Conservation (phyloP, 2,797 vertebrate genomes). For the Galago senegalensis region DNA sequence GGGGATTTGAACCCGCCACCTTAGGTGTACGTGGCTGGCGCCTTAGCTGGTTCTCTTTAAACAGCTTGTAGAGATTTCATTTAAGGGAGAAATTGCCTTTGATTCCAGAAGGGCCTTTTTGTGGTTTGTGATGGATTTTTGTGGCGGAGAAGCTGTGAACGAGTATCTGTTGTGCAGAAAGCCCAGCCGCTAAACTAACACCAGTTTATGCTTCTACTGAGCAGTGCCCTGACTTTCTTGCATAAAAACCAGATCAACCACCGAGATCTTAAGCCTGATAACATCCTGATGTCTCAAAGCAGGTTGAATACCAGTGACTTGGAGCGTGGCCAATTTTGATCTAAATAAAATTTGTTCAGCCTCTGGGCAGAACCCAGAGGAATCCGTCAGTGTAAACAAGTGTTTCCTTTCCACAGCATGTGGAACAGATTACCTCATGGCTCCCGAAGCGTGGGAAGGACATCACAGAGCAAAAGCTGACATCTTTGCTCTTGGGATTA, state of each 20-base stretch:
- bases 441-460: slow-evolving; percentile 98
- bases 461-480: slow-evolving; percentile 99
- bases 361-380: slow-evolving; percentile 94
- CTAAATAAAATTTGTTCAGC: slow-evolving; percentile 97
- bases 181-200: slow-evolving; percentile 97
- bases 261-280: slow-evolving; percentile 98
- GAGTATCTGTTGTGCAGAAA: slow-evolving; percentile 97
- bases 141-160: slow-evolving; percentile 98
- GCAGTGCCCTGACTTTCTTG: slow-evolving; percentile 97
- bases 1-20: no score
- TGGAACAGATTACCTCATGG: slow-evolving; percentile 99
- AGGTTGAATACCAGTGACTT: slow-evolving; percentile 90
- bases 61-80: slow-evolving; percentile 94
- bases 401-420: slow-evolving; percentile 98
- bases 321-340: slow-evolving; percentile 98
- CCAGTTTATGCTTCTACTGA: slow-evolving; percentile 99
- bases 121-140: slow-evolving; percentile 99
- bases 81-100: slow-evolving; percentile 98
- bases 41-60: no score
- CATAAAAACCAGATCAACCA: slow-evolving; percentile 99
- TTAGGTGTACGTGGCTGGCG: no score
- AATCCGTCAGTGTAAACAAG: slow-evolving; percentile 96
- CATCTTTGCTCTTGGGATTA: slow-evolving; percentile 98
- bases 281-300: slow-evolving; percentile 96
- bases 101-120: slow-evolving; percentile 96